These are phyloP conservation scores for Apocrypta bakeri DNA, from an alignment of 1,140 invertebrate genomes.

Conservation along the genomic window DNA sequence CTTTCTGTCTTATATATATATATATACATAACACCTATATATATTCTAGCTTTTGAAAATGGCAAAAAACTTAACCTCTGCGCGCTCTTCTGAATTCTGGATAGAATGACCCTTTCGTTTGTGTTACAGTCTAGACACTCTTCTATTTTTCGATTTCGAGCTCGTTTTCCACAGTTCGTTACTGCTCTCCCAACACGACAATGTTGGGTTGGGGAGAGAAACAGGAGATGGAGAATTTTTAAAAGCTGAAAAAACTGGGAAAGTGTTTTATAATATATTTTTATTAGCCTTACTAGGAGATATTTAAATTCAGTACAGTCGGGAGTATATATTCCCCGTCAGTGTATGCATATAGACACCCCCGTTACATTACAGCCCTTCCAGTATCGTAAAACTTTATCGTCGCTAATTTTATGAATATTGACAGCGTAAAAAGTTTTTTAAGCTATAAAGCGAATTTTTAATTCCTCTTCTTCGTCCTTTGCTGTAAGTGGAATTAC, in stretches of 20 bases:
- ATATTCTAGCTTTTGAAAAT: neutral
- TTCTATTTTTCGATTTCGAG: slow-evolving; percentile 6
- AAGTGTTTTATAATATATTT: slow-evolving; percentile 35
- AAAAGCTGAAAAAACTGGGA: neutral
- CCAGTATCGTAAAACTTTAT: slow-evolving; percentile 38
- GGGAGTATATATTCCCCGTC: neutral
- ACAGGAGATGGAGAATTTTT: neutral
- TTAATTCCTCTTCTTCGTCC: neutral
- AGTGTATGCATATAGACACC: too few relatives aligned
- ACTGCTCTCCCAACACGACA: neutral
- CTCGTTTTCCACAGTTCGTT: slow-evolving; percentile 20
- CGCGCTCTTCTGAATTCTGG: slow-evolving; percentile 9
- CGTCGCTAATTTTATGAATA: slow-evolving; percentile 37
- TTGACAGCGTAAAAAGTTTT: slow-evolving; percentile 33
- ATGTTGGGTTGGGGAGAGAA: neutral
- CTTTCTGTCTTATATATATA: too few relatives aligned
- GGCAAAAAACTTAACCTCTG: slow-evolving; percentile 5
- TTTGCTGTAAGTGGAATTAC: neutral
- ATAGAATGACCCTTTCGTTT: slow-evolving; percentile 11
- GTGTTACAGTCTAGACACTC: slow-evolving; percentile 12
- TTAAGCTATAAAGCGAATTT: slow-evolving; percentile 32
- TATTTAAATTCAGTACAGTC: slow-evolving; percentile 30
- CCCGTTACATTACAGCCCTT: neutral
- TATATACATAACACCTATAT: slow-evolving; percentile 1
- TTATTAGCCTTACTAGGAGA: neutral